Percentiles rank a stretch among this genome's conserved stretches.
Evolutionary conservation across 2,888 invertebrate species (phyloP).

Genomic region (Amiota minor): DNA sequence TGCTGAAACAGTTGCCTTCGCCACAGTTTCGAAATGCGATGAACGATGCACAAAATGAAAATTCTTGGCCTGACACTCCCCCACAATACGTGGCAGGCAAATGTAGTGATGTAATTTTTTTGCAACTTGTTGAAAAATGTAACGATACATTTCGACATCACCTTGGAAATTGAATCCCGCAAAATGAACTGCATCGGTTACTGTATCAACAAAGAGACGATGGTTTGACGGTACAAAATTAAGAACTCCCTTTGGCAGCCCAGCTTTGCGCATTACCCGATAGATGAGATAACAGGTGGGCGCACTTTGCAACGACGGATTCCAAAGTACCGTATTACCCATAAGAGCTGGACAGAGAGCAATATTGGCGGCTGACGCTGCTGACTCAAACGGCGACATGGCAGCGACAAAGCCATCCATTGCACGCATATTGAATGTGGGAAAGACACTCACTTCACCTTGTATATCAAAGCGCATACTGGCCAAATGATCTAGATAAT

Average conservation of each 20-base stretch:
- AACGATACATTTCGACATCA: slow-evolving; percentile 20
- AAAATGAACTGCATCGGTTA: slow-evolving; percentile 40
- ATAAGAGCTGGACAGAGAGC: slow-evolving; percentile 42
- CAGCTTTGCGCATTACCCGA: slow-evolving; percentile 36
- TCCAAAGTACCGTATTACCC: slow-evolving; percentile 46
- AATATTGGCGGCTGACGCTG: slow-evolving; percentile 34
- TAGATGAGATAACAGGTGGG: slow-evolving; percentile 37
- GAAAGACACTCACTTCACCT: slow-evolving; percentile 35
- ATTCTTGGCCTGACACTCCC: slow-evolving; percentile 42
- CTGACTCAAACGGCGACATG: slow-evolving; percentile 41
- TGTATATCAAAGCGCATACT: slow-evolving; percentile 41
- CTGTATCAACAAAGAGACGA: slow-evolving; percentile 38
- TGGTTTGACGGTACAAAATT: slow-evolving; percentile 44
- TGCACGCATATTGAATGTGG: slow-evolving; percentile 39
- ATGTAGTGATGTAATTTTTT: slow-evolving; percentile 42
- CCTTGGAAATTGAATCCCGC: slow-evolving; percentile 41
- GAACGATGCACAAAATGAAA: slow-evolving; percentile 45
- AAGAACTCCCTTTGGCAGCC: slow-evolving; percentile 39
- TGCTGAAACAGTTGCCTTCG: slow-evolving; percentile 36
- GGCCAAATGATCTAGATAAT: slow-evolving; percentile 42
- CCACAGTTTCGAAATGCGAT: slow-evolving; percentile 38
- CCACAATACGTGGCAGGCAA: slow-evolving; percentile 43
- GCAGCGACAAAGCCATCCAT: slow-evolving; percentile 47
- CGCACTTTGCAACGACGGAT: slow-evolving; percentile 42
- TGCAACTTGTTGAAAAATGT: slow-evolving; percentile 37